These are phyloP conservation scores for Cryptocephalus moraei DNA, from an alignment of 2,888 invertebrate species.

Conservation along the genomic window DNA sequence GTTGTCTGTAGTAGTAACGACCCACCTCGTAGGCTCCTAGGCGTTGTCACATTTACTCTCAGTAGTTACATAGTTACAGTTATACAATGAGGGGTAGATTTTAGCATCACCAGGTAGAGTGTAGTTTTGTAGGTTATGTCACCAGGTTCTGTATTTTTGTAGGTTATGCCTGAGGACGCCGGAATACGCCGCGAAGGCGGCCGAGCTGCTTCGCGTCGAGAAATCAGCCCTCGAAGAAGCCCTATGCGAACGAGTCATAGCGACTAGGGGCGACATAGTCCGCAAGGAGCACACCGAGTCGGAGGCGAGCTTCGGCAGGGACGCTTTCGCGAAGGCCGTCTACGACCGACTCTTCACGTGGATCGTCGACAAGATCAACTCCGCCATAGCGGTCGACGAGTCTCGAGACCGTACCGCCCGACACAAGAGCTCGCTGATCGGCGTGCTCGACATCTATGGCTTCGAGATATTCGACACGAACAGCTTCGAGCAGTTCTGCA, in stretches of 20 bases:
- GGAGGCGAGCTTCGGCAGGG: constrained; percentile 80
- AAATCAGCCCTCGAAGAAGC: constrained; percentile 57
- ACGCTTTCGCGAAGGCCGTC: constrained; percentile 91
- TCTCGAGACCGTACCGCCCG: constrained; percentile 39
- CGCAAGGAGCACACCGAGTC: constrained; percentile 77
- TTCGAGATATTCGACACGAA: constrained; percentile 97
- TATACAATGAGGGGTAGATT: too few relatives aligned
- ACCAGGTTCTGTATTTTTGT: too few relatives aligned
- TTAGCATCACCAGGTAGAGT: too few relatives aligned
- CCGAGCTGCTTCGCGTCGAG: constrained; percentile 53
- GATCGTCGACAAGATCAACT: constrained; percentile 88
- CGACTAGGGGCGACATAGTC: constrained; percentile 88
- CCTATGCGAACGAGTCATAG: constrained; percentile 78
- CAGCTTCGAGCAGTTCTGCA: constrained; percentile 98
- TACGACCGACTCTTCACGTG: constrained; percentile 91
- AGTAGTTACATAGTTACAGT: too few relatives aligned
- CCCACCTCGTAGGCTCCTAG: too few relatives aligned
- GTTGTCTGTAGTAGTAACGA: too few relatives aligned
- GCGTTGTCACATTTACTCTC: too few relatives aligned
- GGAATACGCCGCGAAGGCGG: constrained; percentile 48
- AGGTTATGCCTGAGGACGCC: constrained; percentile 42
- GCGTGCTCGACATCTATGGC: constrained; percentile 96
- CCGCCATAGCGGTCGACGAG: constrained; percentile 80
- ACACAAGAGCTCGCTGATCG: constrained; percentile 73
- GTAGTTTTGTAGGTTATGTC: too few relatives aligned